Evolutionary conservation across 2,113 vertebrate genomes (phyloP).

Genomic region (Callionymus lyra): DNA sequence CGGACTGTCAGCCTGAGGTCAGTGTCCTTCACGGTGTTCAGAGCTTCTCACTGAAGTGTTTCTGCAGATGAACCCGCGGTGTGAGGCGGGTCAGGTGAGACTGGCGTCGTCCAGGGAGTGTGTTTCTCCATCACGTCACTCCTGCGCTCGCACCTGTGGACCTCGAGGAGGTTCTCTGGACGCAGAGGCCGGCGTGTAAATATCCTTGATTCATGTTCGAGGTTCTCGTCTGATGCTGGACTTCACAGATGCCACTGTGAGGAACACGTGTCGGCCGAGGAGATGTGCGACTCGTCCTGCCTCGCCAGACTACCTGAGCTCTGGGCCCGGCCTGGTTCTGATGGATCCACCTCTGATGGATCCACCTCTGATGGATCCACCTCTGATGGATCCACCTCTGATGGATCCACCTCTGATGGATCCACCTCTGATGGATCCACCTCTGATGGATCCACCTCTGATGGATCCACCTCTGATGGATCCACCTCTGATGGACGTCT

Average conservation of each 20-base stretch:
- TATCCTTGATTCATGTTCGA: constrained; percentile 11
- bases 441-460: constrained; percentile 45
- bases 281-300: constrained; percentile 79
- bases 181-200: constrained; percentile 82
- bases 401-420: constrained; percentile 54
- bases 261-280: constrained; percentile 76
- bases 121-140: constrained; percentile 54
- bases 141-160: constrained; percentile 72
- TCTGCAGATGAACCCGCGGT: constrained; percentile 72
- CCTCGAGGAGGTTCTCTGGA: constrained; percentile 68
- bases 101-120: constrained; percentile 76
- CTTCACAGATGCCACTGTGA: constrained; percentile 75
- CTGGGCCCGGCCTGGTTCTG: constrained; percentile 58
- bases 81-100: constrained; percentile 67
- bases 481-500: constrained; percentile 61
- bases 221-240: constrained; percentile 3
- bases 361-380: constrained; percentile 50
- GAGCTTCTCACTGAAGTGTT: constrained; percentile 1
- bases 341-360: constrained; percentile 54
- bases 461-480: constrained; percentile 54
- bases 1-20: constrained; percentile 84
- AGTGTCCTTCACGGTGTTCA: constrained; percentile 9
- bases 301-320: constrained; percentile 68
- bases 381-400: constrained; percentile 45
- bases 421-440: constrained; percentile 50